Conservation (phyloP, 2,797 vertebrate genomes). For the Syncerus caffer region DNA sequence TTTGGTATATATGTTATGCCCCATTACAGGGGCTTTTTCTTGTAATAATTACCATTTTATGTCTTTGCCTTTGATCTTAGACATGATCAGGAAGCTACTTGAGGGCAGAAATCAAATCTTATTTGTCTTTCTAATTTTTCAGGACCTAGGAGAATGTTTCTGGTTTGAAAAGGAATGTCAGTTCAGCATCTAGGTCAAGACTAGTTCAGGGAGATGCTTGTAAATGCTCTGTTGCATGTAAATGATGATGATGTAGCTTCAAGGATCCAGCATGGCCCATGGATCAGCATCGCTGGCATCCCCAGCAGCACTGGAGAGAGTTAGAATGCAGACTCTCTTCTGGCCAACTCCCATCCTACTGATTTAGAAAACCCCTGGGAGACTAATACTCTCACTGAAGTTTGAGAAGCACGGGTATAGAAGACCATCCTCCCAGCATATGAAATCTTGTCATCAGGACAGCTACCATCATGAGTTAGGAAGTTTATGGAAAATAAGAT, state of each 20-base stretch:
- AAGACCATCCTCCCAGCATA: not conserved
- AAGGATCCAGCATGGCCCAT: not conserved
- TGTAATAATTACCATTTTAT: not conserved
- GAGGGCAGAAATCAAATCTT: not conserved
- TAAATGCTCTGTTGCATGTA: not conserved
- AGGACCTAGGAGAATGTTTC: not conserved
- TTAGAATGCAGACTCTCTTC: not conserved
- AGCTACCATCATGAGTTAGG: not conserved
- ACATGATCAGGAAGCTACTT: not conserved
- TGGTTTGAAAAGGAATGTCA: not conserved
- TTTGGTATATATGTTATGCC: not conserved
- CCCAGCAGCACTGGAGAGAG: no score
- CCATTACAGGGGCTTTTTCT: not conserved
- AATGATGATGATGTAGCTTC: not conserved
- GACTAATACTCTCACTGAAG: not conserved
- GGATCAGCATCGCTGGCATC: accelerated
- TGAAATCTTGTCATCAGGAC: not conserved
- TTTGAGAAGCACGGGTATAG: not conserved
- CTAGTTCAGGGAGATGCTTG: not conserved
- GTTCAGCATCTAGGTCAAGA: not conserved
- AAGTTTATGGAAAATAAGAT: not conserved
- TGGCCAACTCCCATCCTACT: not conserved
- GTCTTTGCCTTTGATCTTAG: not conserved
- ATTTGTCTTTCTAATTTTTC: not conserved
- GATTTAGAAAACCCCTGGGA: not conserved